Conservation (phyloP, 2,113 vertebrate species). For the Solea senegalensis region DNA sequence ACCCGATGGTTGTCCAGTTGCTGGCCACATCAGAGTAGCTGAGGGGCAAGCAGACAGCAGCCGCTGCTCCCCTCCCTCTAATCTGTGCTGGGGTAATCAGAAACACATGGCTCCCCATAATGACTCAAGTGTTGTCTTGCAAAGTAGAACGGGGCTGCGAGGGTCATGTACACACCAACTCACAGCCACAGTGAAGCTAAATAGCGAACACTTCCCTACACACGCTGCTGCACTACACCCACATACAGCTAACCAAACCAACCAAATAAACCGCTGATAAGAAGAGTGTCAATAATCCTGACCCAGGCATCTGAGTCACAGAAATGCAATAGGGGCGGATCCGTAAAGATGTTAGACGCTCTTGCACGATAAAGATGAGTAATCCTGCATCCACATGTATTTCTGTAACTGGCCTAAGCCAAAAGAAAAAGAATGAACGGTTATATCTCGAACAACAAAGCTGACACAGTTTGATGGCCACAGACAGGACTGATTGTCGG, state of each 20-base stretch:
- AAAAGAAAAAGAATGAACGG: conserved; percentile 11
- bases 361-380: conserved; percentile 3
- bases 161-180: conserved; percentile 45
- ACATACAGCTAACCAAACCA: background rate
- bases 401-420: conserved; percentile 21
- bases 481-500: conserved; percentile 46
- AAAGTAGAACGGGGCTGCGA: conserved; percentile 52
- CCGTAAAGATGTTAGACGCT: background rate
- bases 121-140: conserved; percentile 71
- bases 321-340: conserved; percentile 22
- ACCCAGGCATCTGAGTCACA: conserved; percentile 11
- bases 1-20: conserved; percentile 65
- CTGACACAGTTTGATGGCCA: conserved; percentile 32
- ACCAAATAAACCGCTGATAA: background rate
- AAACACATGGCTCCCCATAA: conserved; percentile 78
- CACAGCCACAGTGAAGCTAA: conserved; percentile 24
- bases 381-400: conserved; percentile 22
- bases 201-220: conserved; percentile 32
- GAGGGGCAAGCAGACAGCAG: conserved; percentile 60
- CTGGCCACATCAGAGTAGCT: conserved; percentile 70
- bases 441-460: conserved; percentile 55
- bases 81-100: conserved; percentile 75
- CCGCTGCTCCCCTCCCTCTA: conserved; percentile 67
- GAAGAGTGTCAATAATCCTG: background rate
- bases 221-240: conserved; percentile 11